These are phyloP conservation scores for Heliangelus exortis DNA, from an alignment of 2,797 vertebrate genomes.

Conservation along the genomic window DNA sequence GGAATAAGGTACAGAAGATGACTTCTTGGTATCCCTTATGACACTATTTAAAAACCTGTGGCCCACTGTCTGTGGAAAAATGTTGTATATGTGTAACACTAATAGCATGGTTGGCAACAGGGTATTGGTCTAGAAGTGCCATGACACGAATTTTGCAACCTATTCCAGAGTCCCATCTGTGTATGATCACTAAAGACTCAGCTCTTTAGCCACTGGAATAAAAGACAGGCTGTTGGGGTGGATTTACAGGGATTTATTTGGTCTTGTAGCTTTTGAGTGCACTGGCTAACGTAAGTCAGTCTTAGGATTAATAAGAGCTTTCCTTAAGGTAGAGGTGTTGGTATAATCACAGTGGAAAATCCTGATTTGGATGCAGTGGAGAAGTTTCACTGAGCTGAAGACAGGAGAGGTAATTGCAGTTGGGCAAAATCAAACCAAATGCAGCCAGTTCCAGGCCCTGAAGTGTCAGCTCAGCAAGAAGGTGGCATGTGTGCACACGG, in stretches of 20 bases:
- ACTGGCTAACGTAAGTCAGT: background rate
- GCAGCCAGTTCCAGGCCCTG: background rate
- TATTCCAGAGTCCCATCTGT: background rate
- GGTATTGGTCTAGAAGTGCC: background rate
- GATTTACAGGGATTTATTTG: background rate
- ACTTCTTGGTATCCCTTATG: background rate
- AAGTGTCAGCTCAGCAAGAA: background rate
- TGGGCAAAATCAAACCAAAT: background rate
- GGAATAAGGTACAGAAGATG: background rate
- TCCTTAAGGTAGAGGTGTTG: background rate
- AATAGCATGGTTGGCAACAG: background rate
- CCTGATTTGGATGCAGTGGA: background rate
- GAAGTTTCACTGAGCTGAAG: background rate
- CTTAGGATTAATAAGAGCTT: background rate
- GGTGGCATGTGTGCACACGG: background rate
- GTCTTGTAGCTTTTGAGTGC: background rate
- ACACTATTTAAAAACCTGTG: background rate
- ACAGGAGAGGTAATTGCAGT: background rate
- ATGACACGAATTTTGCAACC: background rate
- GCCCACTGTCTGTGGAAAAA: background rate
- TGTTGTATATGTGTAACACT: background rate
- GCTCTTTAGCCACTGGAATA: background rate
- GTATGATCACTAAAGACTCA: background rate
- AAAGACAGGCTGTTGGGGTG: background rate
- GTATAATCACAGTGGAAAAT: background rate